These are phyloP conservation scores for Tetranychus piercei DNA, from an alignment of 2,888 invertebrate genomes.

Conservation along the genomic window DNA sequence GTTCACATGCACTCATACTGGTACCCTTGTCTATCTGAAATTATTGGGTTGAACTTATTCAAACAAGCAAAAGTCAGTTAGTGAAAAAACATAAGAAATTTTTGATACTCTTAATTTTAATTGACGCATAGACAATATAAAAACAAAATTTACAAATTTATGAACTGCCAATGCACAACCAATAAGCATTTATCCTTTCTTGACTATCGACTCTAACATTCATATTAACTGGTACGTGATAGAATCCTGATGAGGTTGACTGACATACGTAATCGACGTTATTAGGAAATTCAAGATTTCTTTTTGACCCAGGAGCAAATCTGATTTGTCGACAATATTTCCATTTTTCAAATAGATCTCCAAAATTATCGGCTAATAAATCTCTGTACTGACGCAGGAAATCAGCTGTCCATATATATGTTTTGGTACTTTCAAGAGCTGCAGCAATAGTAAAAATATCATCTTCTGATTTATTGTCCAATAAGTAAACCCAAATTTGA, in stretches of 20 bases:
- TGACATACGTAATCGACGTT: background rate
- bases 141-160: too few relatives aligned
- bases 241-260: background rate
- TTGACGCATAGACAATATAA: too few relatives aligned
- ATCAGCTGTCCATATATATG: conserved; percentile 15
- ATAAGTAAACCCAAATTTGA: conserved; percentile 2
- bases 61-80: too few relatives aligned
- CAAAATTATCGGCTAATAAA: background rate
- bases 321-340: background rate
- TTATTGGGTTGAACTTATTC: too few relatives aligned
- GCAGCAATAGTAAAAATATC: conserved; percentile 19
- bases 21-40: too few relatives aligned
- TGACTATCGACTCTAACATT: background rate
- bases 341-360: background rate
- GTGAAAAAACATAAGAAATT: too few relatives aligned
- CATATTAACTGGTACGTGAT: background rate
- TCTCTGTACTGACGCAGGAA: background rate
- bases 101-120: too few relatives aligned
- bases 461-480: conserved; percentile 17
- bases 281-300: background rate
- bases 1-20: too few relatives aligned
- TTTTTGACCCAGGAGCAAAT: background rate
- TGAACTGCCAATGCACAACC: background rate
- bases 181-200: background rate
- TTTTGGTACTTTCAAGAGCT: conserved; percentile 13